Evolutionary conservation across 2,113 vertebrate genomes (phyloP), one percentile per base, ranked within the genome.

Genomic region (Zapornia atra): DNA sequence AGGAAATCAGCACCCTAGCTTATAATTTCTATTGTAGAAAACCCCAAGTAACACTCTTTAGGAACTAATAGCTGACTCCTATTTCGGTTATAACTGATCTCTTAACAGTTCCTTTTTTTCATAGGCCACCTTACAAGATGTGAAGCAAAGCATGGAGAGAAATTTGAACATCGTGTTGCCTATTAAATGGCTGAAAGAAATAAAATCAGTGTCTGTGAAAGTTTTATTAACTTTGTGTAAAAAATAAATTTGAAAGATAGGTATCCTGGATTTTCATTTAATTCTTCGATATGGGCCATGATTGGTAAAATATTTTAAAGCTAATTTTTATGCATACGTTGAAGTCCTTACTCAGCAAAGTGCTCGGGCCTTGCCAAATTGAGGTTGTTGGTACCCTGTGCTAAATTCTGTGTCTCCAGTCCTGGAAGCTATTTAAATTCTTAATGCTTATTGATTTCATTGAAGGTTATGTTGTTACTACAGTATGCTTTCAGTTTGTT

Each of bases 1-100:
- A 68, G 15, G 15, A 93, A 78, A 71, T 75, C 13, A 26, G 14
- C 63, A 29, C 1, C 1, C 3, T 13, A 44, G 4, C 4, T 78
- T 75, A n/a, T 25, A 48, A 48, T 48, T 56, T 53, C 15, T 36
- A 36, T 31, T 22, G 10, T 25, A 84, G 36, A 92, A 81, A 90
- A 21, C 2, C 2, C 1, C 5, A 61, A 14, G 3, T 34, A 69
- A 68, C 2, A 0, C 8, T 81, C 36, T 36, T 63, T 33, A 50
- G 24, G 21, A 86, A 7, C 9, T 77, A 38, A 34, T 34, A 60
- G 31, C 59, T 82, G 7, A 82, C 19, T 84, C 12, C 26, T 81
- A 11, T 63, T 87, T 92, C 1, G 1, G 2, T 46, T 91, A 31
- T 10, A 59, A 38, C 2, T 34, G 20, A 34, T 56, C 10, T 68